These are phyloP conservation scores for Drosophila arawakana DNA, from an alignment of 1,140 invertebrate genomes.

Conservation along the genomic window DNA sequence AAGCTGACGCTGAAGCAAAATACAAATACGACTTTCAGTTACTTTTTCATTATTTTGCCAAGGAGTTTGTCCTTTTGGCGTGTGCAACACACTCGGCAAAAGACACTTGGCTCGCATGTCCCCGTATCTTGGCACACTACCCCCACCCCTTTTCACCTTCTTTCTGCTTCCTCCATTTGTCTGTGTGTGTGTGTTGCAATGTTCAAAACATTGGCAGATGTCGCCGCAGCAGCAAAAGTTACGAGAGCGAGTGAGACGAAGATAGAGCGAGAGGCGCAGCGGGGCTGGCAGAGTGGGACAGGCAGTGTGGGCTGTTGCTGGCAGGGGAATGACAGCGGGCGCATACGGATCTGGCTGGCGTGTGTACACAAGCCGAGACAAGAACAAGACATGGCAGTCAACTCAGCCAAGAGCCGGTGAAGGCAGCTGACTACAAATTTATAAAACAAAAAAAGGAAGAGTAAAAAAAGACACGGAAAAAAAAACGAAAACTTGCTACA, in stretches of 20 bases:
- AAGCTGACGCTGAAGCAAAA: constrained; percentile 56
- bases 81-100: constrained; percentile 55
- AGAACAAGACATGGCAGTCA: constrained; percentile 58
- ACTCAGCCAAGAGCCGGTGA: constrained; percentile 48
- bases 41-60: constrained; percentile 82
- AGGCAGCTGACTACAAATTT: constrained; percentile 26
- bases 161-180: not conserved
- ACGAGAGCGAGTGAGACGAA: constrained; percentile 33
- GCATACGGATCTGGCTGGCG: constrained; percentile 42
- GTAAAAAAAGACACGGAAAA: constrained; percentile 5
- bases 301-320: not conserved
- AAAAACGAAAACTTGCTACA: constrained; percentile 53
- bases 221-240: constrained; percentile 80
- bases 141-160: not conserved
- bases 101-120: constrained; percentile 49
- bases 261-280: not conserved
- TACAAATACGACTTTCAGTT: constrained; percentile 82
- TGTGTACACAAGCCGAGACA: constrained; percentile 64
- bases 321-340: not conserved
- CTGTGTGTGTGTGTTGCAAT: constrained; percentile 63
- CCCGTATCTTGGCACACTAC: constrained; percentile 11
- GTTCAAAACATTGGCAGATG: constrained; percentile 81
- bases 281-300: constrained; percentile 4
- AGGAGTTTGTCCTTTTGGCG: constrained; percentile 78
- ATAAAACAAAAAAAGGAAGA: constrained; percentile 17